Evolutionary conservation across 2,797 vertebrate species (phyloP).

Genomic region (Xenentodon cancila): DNA sequence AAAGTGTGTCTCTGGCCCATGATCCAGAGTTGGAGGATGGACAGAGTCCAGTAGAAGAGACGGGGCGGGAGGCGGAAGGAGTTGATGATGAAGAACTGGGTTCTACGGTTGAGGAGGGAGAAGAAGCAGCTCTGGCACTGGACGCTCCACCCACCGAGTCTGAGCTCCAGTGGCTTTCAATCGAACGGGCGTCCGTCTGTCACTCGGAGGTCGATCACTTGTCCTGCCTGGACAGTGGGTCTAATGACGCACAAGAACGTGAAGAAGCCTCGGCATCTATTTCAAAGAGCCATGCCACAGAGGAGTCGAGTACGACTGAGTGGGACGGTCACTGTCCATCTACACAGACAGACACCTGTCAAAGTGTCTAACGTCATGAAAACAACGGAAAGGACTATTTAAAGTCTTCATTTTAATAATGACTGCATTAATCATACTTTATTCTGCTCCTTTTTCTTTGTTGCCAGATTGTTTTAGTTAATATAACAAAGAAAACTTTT

Average conservation of each 20-base stretch:
- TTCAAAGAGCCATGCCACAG: slow-evolving; percentile 34
- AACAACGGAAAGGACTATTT: slow-evolving; percentile 3
- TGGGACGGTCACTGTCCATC: slow-evolving; percentile 55
- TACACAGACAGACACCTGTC: slow-evolving; percentile 54
- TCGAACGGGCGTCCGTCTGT: slow-evolving; percentile 19
- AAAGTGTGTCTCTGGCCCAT: slow-evolving; percentile 73
- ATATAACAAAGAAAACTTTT: slow-evolving; percentile 49
- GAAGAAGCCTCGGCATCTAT: slow-evolving; percentile 27
- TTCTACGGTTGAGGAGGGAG: slow-evolving; percentile 73
- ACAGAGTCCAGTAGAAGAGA: slow-evolving; percentile 71
- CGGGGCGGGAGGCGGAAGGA: slow-evolving; percentile 67
- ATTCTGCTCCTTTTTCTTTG: slow-evolving; percentile 15
- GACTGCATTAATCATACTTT: slow-evolving; percentile 45
- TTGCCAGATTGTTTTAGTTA: slow-evolving; percentile 43
- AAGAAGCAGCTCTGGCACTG: slow-evolving; percentile 75
- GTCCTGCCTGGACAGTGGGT: slow-evolving; percentile 26
- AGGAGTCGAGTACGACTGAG: slow-evolving; percentile 26
- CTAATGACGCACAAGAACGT: slow-evolving; percentile 6
- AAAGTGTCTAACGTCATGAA: slow-evolving; percentile 30
- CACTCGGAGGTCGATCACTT: slow-evolving; percentile 14
- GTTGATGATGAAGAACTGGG: slow-evolving; percentile 63
- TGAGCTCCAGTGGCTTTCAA: slow-evolving; percentile 47
- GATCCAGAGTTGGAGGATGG: slow-evolving; percentile 75
- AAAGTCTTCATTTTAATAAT: slow-evolving; percentile 19
- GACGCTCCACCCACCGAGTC: slow-evolving; percentile 43